Evolutionary conservation across 1,140 invertebrate genomes (phyloP).

Genomic region (Neotoxoptera formosana): DNA sequence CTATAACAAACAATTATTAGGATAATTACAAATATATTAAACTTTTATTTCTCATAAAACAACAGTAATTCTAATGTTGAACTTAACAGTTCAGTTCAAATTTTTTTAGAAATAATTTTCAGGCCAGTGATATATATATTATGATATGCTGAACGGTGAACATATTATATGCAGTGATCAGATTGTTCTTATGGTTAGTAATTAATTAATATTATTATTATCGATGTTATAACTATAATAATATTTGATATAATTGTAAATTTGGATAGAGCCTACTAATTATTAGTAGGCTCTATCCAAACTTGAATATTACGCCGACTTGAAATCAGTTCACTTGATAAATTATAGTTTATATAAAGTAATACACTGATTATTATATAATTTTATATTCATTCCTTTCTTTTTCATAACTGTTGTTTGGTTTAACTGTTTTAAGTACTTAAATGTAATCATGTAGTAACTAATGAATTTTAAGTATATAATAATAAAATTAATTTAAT

Average conservation of each 20-base stretch:
- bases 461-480: background rate
- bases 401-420: background rate
- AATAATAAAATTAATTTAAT: background rate
- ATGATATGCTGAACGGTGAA: background rate
- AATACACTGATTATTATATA: background rate
- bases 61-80: background rate
- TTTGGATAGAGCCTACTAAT: no score
- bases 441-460: background rate
- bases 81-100: background rate
- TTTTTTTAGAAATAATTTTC: no score
- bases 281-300: background rate
- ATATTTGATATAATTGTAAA: background rate
- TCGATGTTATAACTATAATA: no score
- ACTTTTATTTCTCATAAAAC: background rate
- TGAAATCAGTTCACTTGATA: background rate
- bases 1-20: background rate
- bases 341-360: background rate
- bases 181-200: background rate
- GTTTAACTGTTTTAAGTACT: background rate
- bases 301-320: background rate
- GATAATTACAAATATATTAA: background rate
- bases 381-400: background rate
- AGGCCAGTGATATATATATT: background rate
- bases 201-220: background rate
- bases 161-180: background rate